phyloP scores from a whole-genome alignment of 2,113 vertebrate species.

The Callithrix jacchus region DNA sequence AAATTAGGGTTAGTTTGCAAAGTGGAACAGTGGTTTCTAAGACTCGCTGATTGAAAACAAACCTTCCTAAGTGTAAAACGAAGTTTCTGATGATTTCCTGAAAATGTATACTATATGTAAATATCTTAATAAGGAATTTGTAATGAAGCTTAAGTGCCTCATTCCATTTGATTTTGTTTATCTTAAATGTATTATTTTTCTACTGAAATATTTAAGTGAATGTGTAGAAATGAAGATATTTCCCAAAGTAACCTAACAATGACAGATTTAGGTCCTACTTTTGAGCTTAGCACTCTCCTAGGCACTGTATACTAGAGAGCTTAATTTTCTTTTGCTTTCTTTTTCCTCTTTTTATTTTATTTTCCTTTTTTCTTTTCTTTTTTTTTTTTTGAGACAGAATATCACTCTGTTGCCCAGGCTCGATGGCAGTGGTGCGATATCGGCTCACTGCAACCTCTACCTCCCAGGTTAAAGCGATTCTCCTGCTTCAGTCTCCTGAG shows the following conservation, averaged over 20 bases:
- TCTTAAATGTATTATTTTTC: slow-evolving; percentile 8
- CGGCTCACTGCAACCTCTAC: too few species aligned
- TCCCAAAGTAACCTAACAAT: slow-evolving; percentile 7
- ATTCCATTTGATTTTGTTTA: slow-evolving; percentile 49
- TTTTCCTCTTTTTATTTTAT: neutral
- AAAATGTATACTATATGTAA: neutral
- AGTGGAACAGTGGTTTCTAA: too few species aligned
- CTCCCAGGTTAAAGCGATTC: too few species aligned
- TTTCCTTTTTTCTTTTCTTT: neutral
- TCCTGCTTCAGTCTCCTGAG: too few species aligned
- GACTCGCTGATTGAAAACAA: too few species aligned
- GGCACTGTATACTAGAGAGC: neutral
- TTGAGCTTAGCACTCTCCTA: neutral
- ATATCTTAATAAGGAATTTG: neutral
- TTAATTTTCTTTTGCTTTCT: neutral
- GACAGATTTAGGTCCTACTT: neutral
- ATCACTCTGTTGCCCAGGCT: too few species aligned
- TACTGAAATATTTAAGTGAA: slow-evolving; percentile 18
- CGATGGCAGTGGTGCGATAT: too few species aligned
- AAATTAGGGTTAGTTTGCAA: neutral
- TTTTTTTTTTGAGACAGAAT: too few species aligned
- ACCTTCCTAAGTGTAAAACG: neutral
- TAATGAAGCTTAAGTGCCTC: slow-evolving; percentile 12
- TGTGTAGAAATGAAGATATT: neutral
- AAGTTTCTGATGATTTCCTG: slow-evolving; percentile 30